Base-by-base conservation (phyloP, 1,140 invertebrate species). In the Lycorma delicatula region DNA sequence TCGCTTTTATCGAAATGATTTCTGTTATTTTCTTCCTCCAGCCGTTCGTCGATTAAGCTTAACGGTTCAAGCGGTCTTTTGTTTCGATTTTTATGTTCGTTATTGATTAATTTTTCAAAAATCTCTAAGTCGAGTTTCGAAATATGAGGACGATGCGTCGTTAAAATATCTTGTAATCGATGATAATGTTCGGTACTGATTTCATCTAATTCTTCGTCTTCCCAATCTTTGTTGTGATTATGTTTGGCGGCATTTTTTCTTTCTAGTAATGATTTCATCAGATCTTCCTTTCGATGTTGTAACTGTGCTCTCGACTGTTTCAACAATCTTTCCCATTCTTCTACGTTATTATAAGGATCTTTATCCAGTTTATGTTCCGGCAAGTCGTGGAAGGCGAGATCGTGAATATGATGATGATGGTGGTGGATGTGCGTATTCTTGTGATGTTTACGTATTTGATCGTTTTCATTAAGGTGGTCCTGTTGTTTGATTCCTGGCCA, bases 401-500 rank as follows among this genome's bases (percentile, higher is more conserved):
- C 38, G 12, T 63, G 23, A 18, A n/a, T 20, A 41, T 63, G 41
- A 31, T 59, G 56, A 29, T 58, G 56, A 1, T 31, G 18, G 31
- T 46, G 44, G n/a, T 56, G 38, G 22, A 34, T 34, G 13, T 11
- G 22, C 31, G 23, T 4, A 38, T 54, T 34, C 36, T 52, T 41
- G 34, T 49, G 27, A 36, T 58, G 47, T n/a, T 51, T 18, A 52
- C 34, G 22, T 27, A 58, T 47, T 46, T 60, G 55, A 26, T 60
- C 47, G 26, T 54, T 27, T n/a, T 44, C 49, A n/a, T 46, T 61
- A 51, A 27, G 28, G 41, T 47, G 44, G 41, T 60, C 26, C 26
- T 51, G 28, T 27, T 52, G 28, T 13, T 13, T 20, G n/a, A 28
- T 26, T 54, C 75, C 76, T 36, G 77, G 76, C 67, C 76, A 79